These are phyloP conservation scores for Aselliscus stoliczkanus DNA, from an alignment of 2,797 vertebrate genomes.

Conservation along the genomic window DNA sequence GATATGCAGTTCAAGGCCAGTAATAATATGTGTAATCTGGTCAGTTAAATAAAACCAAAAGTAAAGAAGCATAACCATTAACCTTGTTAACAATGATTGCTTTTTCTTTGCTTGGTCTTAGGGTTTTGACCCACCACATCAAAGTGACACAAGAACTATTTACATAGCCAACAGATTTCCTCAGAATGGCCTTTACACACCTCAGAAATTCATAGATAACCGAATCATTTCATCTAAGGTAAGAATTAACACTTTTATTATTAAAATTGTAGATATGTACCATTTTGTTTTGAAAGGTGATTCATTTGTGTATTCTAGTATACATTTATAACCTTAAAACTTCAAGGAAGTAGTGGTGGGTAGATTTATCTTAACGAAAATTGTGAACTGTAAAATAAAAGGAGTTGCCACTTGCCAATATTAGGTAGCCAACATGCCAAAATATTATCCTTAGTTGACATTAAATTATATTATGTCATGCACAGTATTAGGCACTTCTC, in stretches of 20 bases:
- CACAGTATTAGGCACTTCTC: background rate
- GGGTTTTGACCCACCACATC: constrained; percentile 98
- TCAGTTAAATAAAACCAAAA: constrained; percentile 26
- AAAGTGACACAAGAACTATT: constrained; percentile 97
- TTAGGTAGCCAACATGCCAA: background rate
- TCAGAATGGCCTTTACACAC: constrained; percentile 93
- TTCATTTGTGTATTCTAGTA: background rate
- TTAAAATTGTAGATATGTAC: background rate
- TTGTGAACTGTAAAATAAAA: background rate
- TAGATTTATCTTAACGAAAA: constrained; percentile 25
- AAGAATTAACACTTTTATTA: constrained; percentile 65
- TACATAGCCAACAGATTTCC: constrained; percentile 98
- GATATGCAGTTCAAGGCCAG: background rate
- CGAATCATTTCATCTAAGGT: constrained; percentile 99
- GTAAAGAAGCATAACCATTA: background rate
- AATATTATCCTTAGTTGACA: background rate
- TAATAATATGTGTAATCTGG: constrained; percentile 7
- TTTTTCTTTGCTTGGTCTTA: constrained; percentile 75
- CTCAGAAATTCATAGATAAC: constrained; percentile 97
- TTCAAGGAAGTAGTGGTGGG: background rate
- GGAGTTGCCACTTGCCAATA: background rate
- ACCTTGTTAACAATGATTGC: background rate
- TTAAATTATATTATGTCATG: background rate
- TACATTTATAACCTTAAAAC: constrained; percentile 38
- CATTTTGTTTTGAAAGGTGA: constrained; percentile 12